Evolutionary conservation across 2,797 vertebrate species (phyloP).

Genomic region (Eulemur rubriventer): DNA sequence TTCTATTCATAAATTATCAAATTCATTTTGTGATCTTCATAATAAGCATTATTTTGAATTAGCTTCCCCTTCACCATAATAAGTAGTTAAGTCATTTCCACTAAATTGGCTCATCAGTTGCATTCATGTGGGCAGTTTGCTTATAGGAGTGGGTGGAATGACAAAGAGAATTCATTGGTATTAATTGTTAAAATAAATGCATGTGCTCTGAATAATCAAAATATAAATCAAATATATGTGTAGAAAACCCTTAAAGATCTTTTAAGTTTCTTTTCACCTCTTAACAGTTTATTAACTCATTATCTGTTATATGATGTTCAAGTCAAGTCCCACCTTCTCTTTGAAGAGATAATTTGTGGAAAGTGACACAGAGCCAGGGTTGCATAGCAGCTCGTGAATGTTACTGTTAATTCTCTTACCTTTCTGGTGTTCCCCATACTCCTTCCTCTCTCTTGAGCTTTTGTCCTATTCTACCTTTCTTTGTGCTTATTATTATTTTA

Average conservation of each 20-base stretch:
- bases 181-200: neutral
- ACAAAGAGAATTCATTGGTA: neutral
- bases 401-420: neutral
- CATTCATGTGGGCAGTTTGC: neutral
- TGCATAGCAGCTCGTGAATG: neutral
- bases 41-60: neutral
- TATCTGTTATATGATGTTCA: neutral
- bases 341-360: neutral
- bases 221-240: neutral
- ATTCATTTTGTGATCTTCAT: constrained; percentile 23
- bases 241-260: neutral
- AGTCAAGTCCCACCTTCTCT: neutral
- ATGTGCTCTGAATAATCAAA: neutral
- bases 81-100: neutral
- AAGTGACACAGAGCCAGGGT: neutral
- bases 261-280: neutral
- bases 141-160: neutral
- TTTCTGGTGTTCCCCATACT: neutral
- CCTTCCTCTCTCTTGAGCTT: neutral
- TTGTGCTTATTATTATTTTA: neutral
- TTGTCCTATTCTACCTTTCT: neutral
- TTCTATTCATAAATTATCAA: neutral
- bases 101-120: neutral
- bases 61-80: neutral
- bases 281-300: neutral